Base-by-base conservation (phyloP, 2,113 vertebrate species). In the Lagenorhynchus albirostris region DNA sequence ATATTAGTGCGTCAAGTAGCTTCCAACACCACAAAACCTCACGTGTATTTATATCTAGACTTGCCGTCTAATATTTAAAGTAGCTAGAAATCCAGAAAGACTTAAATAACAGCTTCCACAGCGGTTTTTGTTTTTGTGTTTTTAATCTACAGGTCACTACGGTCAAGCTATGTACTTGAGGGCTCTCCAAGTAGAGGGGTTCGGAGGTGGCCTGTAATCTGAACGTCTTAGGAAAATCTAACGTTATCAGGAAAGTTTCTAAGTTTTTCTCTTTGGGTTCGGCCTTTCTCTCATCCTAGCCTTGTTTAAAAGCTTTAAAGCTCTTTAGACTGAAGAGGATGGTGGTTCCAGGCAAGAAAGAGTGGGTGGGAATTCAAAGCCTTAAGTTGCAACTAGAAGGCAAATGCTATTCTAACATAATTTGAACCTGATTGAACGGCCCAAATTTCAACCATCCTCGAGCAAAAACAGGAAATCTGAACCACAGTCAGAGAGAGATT, bases 381-480 rank as follows among this genome's bases (percentile, higher is more conserved):
- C 31, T 41, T 70, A 8, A 33, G 73, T 80, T 92, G 94, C 83
- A 97, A 41, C 50, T 6, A 47, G 14, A 41, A 94, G 68, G 94
- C 81, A 95, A 47, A 38, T 85, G 87, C 31, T 91, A 31, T 87
- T 96, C 44, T 70, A 65, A 90, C 31, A 92, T 70, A 93, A 96
- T 68, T 33, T 80, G 92, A 96, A 95, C 50, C 18, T 55, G 3
- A 87, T 63, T 84, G 68, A 91, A 95, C 53, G 10, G 8, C 91
- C 91, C 86, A 80, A 53, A 15, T 79, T 94, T 98, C 82, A 95
- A 96, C 92, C 18, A 8, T 6, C 23, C 84, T 36, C 12, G 55
- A 96, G 70, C 62, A 95, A 94, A 98, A 98, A 44, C 13, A 97
- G 60, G 9, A 88, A 92, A 60, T 6, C 31, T 89, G 36, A 91